These are phyloP conservation scores for Cephus runcator DNA, from an alignment of 2,888 invertebrate genomes.

Conservation along the genomic window DNA sequence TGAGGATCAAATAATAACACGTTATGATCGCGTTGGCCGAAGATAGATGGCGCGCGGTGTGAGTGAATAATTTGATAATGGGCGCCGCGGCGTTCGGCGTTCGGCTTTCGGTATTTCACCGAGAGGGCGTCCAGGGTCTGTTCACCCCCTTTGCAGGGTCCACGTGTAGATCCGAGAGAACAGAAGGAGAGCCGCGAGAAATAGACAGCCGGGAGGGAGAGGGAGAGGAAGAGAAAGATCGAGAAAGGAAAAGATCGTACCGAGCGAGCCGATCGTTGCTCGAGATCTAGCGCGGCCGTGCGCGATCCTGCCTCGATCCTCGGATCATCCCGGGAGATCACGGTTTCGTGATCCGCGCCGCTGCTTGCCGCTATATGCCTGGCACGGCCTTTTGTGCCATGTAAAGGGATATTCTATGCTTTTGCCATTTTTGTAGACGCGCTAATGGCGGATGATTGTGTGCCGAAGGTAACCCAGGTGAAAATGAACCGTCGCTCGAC, in stretches of 20 bases:
- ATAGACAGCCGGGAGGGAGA: conserved; percentile 8
- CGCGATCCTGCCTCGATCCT: conserved; percentile 29
- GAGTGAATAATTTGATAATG: conserved; percentile 65
- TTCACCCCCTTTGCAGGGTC: conserved; percentile 12
- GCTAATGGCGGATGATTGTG: conserved; percentile 52
- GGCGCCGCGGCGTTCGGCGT: conserved; percentile 38
- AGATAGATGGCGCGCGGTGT: conserved; percentile 60
- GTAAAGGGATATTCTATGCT: conserved; percentile 47
- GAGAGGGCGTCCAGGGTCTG: conserved; percentile 33
- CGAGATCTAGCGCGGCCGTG: conserved; percentile 47
- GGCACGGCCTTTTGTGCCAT: conserved; percentile 31
- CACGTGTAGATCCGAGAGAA: neutral
- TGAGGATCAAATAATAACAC: conserved; percentile 65
- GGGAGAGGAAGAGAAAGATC: conserved; percentile 28
- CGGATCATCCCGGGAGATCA: conserved; percentile 44
- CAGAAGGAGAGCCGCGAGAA: neutral
- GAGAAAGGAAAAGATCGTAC: conserved; percentile 41
- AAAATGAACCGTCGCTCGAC: conserved; percentile 40
- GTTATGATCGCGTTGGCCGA: conserved; percentile 56
- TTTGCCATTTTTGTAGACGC: conserved; percentile 46
- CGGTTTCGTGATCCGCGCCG: conserved; percentile 39
- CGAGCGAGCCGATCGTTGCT: conserved; percentile 46
- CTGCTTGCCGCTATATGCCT: conserved; percentile 35
- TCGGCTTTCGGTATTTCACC: conserved; percentile 7
- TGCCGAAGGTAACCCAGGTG: conserved; percentile 47